Evolutionary conservation across 2,113 vertebrate genomes (phyloP), one percentile per base, ranked within the genome.

Genomic region (Channa argus): DNA sequence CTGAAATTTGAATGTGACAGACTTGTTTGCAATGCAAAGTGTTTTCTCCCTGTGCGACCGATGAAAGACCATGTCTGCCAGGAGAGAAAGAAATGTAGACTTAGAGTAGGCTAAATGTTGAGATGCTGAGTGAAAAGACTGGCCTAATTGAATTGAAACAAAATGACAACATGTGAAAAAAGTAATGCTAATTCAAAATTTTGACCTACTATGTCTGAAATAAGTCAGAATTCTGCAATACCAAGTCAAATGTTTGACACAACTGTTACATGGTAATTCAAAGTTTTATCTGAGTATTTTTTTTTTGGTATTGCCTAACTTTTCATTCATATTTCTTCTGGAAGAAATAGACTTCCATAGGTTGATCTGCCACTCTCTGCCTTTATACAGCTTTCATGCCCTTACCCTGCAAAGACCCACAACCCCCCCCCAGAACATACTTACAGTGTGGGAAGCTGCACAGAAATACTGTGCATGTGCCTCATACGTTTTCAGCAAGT

Each of bases 1-100:
- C 97, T 0, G 98, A 99, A 91, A 99, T 98, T 89, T 99, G 94
- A 99, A 86, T 82, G 82, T 61, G 50, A 53, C 50, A 7, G 46
- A 69, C 39, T 47, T 34, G 55, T 88, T 88, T 87, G 59, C 76
- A 58, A 74, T 80, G 85, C 67, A 91, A 83, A 88, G n/a, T 44
- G 46, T 73, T 62, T 54, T 33, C 36, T 52, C 54, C 12, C 11
- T 39, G 66, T 41, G 7, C 33, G 55, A 33, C 41, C 41, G 15
- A 8, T 34, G 13, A 56, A 61, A 80, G 68, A 14, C 10, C 46
- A 39, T 15, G 43, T 63, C 55, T 43, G 14, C n/a, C 64, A 69
- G 39, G 33, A 60, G 54, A 64, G 47, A 11, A 8, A 44, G 8
- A 41, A 43, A 65, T 39, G 34, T 43, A 24, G 6, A 34, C 2